Evolutionary conservation across 2,797 vertebrate genomes (phyloP).

Genomic region (Hoplostethus atlanticus): DNA sequence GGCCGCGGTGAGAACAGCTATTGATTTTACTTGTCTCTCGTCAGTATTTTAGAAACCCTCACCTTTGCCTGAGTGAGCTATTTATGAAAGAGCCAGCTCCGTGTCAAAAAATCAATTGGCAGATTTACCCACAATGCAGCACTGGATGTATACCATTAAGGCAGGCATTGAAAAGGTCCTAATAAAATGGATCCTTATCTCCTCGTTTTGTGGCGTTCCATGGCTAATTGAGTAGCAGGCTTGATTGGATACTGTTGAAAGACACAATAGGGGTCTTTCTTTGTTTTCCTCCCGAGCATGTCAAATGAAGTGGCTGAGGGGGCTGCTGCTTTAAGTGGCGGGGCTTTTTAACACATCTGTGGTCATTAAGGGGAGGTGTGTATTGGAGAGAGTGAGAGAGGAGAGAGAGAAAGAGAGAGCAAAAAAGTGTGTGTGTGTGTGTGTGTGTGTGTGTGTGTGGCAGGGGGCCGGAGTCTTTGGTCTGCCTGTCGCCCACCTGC

Average conservation of each 20-base stretch:
- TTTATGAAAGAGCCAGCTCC: constrained; percentile 15
- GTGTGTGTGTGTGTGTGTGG: constrained; percentile 29
- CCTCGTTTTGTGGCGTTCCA: constrained; percentile 36
- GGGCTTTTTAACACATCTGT: constrained; percentile 70
- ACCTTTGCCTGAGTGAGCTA: constrained; percentile 16
- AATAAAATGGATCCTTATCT: constrained; percentile 55
- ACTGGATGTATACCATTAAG: not conserved
- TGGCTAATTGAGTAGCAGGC: constrained; percentile 73
- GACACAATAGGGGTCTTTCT: constrained; percentile 74
- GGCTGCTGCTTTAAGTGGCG: constrained; percentile 63
- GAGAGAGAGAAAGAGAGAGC: constrained; percentile 37
- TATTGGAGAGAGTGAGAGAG: constrained; percentile 31
- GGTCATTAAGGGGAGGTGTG: constrained; percentile 72
- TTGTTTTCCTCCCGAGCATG: constrained; percentile 76
- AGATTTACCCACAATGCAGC: constrained; percentile 17
- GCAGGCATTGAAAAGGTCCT: constrained; percentile 20
- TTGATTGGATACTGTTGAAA: constrained; percentile 76
- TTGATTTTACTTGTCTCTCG: constrained; percentile 54
- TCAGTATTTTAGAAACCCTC: constrained; percentile 37
- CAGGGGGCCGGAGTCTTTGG: constrained; percentile 58
- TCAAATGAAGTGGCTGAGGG: constrained; percentile 71
- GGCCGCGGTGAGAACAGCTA: constrained; percentile 46
- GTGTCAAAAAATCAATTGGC: not conserved
- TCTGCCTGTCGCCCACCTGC: constrained; percentile 77
- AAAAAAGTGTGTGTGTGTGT: constrained; percentile 34